Conservation (phyloP, 2,797 vertebrate species). For the Prionace glauca region DNA sequence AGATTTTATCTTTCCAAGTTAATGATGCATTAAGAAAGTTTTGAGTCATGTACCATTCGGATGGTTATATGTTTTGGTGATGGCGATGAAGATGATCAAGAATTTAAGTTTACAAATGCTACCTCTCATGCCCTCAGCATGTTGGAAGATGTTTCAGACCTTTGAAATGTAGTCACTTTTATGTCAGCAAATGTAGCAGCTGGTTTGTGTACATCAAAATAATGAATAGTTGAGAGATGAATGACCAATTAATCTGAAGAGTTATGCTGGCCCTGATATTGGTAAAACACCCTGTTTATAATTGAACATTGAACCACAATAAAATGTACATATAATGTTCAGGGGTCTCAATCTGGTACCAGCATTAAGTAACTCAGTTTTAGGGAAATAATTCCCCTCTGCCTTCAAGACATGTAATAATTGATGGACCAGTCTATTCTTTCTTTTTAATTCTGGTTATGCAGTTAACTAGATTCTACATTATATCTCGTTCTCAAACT, state of each 20-base stretch:
- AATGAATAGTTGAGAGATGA: neutral
- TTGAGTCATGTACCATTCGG: neutral
- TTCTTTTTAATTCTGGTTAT: neutral
- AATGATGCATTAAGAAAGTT: neutral
- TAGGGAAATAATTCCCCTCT: neutral
- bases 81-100: neutral
- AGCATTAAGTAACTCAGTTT: neutral
- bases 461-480: neutral
- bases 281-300: neutral
- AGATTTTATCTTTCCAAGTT: neutral
- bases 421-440: neutral
- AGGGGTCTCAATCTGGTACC: neutral
- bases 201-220: neutral
- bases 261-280: neutral
- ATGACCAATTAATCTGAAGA: neutral
- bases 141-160: neutral
- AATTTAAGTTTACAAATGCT: neutral
- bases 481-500: neutral
- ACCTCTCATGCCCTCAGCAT: neutral
- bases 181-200: neutral
- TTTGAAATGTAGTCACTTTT: neutral
- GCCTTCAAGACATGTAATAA: no score
- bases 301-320: neutral
- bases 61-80: neutral
- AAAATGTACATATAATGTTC: neutral